Percentiles rank a stretch among this genome's conserved stretches.
phyloP scores from a whole-genome alignment of 1,140 invertebrate genomes.

The Ridgeia piscesae region DNA sequence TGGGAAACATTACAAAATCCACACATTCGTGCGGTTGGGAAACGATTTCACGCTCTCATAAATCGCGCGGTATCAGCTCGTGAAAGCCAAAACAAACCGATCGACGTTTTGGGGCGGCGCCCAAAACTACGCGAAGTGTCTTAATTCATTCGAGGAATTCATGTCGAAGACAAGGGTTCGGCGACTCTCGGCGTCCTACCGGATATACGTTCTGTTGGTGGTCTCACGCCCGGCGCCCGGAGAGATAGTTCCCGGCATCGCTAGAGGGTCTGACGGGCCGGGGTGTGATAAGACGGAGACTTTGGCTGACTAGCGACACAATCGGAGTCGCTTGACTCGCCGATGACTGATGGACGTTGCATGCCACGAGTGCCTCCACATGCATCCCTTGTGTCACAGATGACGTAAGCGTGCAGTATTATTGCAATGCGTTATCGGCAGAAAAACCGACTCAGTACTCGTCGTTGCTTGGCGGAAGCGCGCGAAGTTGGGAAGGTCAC shows the following conservation, averaged over 20 bases:
- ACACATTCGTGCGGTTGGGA: not conserved
- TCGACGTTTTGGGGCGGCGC: not conserved
- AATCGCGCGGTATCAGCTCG: not conserved
- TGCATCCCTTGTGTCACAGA: not conserved
- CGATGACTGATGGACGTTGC: not conserved
- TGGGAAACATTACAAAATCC: not conserved
- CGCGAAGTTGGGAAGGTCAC: not conserved
- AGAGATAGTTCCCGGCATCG: not conserved
- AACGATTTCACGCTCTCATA: not conserved
- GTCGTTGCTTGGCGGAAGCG: not conserved
- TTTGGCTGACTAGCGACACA: not conserved
- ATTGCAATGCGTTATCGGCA: not conserved
- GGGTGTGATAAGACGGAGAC: not conserved
- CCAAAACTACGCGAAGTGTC: not conserved
- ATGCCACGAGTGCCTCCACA: not conserved
- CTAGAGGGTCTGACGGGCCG: not conserved
- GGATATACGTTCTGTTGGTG: not conserved
- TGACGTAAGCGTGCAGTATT: not conserved
- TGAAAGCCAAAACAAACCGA: not conserved
- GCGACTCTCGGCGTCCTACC: not conserved
- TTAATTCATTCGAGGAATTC: conserved; percentile 6
- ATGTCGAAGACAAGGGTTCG: not conserved
- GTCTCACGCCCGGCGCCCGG: not conserved
- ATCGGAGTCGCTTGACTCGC: not conserved
- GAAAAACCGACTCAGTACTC: not conserved